These are phyloP conservation scores for Delichon dasypus DNA, from an alignment of 2,797 vertebrate species.

Conservation along the genomic window DNA sequence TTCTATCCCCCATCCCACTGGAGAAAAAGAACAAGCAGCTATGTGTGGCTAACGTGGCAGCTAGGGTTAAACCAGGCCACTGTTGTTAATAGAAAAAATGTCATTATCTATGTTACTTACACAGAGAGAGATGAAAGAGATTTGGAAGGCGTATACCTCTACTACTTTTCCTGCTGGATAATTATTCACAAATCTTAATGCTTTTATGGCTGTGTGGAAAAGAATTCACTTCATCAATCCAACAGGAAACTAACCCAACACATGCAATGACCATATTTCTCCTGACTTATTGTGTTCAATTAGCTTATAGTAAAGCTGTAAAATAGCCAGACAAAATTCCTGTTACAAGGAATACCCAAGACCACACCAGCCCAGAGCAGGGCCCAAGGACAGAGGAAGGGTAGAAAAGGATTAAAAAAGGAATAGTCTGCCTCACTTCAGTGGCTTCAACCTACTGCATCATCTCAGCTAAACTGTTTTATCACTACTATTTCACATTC, in stretches of 20 bases:
- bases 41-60: not conserved
- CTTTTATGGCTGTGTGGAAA: not conserved
- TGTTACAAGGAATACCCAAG: not conserved
- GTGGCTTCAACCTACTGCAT: not conserved
- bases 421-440: not conserved
- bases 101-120: not conserved
- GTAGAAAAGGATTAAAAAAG: not conserved
- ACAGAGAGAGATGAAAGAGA: not conserved
- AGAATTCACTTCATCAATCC: not conserved
- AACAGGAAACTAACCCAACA: not conserved
- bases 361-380: not conserved
- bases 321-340: not conserved
- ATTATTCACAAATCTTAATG: not conserved
- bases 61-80: not conserved
- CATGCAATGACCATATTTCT: not conserved
- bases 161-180: not conserved
- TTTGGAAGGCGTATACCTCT: not conserved
- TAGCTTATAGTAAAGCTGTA: not conserved
- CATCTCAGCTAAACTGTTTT: not conserved
- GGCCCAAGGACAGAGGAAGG: not conserved
- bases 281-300: not conserved
- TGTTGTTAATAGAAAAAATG: not conserved
- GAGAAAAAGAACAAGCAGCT: not conserved
- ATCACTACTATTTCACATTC: not conserved
- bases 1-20: not conserved